Percentiles rank a stretch among this genome's conserved stretches.
Conservation (phyloP, 2,113 vertebrate genomes). For the Anguilla japonica region DNA sequence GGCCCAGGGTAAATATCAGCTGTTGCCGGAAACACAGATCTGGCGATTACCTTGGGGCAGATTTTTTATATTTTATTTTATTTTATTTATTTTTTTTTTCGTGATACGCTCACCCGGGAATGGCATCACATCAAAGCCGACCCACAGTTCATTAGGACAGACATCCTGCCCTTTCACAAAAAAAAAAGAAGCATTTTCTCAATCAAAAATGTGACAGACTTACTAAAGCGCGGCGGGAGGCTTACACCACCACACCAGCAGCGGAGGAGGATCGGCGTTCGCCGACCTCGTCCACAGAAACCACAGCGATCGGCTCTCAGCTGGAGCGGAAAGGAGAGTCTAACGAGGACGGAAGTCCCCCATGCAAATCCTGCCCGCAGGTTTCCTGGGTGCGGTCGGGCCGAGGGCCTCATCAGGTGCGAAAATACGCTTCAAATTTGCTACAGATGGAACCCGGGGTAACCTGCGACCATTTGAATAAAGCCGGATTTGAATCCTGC, state of each 20-base stretch:
- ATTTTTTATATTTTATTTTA: not conserved
- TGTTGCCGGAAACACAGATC: constrained; percentile 48
- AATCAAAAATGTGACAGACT: constrained; percentile 34
- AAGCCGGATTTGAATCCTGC: constrained; percentile 69
- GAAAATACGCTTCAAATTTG: constrained; percentile 63
- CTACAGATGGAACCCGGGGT: constrained; percentile 66
- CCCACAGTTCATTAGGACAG: constrained; percentile 43
- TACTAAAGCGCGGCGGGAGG: not conserved
- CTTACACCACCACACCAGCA: constrained; percentile 18
- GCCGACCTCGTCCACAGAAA: not conserved
- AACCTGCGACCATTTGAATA: constrained; percentile 52
- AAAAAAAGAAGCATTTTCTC: constrained; percentile 4
- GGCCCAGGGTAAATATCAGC: constrained; percentile 62
- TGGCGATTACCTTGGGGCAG: constrained; percentile 32
- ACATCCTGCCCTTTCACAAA: constrained; percentile 33
- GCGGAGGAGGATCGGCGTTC: not conserved
- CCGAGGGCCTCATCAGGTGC: constrained; percentile 62
- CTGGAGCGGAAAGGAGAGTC: constrained; percentile 30
- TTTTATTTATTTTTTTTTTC: not conserved
- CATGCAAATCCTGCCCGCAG: constrained; percentile 70
- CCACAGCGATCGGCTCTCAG: constrained; percentile 4
- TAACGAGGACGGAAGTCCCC: constrained; percentile 57
- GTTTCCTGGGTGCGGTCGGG: constrained; percentile 73
- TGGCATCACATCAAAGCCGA: constrained; percentile 21
- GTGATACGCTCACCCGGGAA: not conserved